Base-by-base conservation (phyloP, 2,113 vertebrate species). In the Motacilla tschutschensis region DNA sequence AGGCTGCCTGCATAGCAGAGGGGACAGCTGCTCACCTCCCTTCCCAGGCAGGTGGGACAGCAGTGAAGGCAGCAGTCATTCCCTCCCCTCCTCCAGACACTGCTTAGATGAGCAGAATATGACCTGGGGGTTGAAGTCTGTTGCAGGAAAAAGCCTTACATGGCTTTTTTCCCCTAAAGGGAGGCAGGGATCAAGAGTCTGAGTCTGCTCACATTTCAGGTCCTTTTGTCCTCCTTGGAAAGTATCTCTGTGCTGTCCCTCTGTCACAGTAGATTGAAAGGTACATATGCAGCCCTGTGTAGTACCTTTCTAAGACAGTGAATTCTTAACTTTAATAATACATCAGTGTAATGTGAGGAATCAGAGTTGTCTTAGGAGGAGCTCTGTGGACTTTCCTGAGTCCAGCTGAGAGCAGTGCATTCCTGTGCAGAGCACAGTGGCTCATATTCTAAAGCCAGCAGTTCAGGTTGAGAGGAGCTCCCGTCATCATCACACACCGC, bases 11-110 rank as follows among this genome's bases (percentile, higher is more conserved):
- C 44, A 40, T 10, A 53, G 85, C 75, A 17, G 79, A 71, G 79
- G 75, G 50, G 38, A 82, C 93, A 93, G 91, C 91, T 93, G 92
- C 70, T 79, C 83, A 80, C 83, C 88, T 85, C 70, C 76, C 60
- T 58, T 59, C 33, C 79, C 60, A 55, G 85, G 88, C 72, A 91
- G 83, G 90, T 89, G 85, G 90, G 90, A 80, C 5, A 0, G 73
- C 51, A 66, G 13, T 8, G 2, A 1, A 0, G 71, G 64, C 72
- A 72, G 76, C 76, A 51, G 3, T 46, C 57, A 4, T 43, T 36
- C 25, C 33, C 11, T 71, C 60, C 57, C 60, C 63, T 76, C 67
- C 72, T 82, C 77, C 69, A 70, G 40, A 26, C 29, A 0, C 48
- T 22, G 54, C 46, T 41, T 13, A 26, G 46, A 78, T n/a, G 73